A percentile compares a stretch with the other conserved stretches of the same genome.
phyloP scores from a whole-genome alignment of 2,113 vertebrate species.

The Coregonus clupeaformis region DNA sequence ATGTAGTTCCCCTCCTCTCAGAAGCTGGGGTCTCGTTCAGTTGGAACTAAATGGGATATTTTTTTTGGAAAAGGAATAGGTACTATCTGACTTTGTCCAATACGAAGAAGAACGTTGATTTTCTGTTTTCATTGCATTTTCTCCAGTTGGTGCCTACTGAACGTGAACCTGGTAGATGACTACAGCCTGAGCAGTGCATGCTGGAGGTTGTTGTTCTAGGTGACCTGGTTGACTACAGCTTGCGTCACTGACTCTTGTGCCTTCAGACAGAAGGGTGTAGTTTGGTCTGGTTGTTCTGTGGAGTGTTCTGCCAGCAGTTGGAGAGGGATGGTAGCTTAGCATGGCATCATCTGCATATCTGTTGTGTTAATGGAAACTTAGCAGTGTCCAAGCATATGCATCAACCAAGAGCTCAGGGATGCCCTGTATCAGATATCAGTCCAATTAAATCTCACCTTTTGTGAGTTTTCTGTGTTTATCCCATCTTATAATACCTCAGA shows the following conservation, averaged over 20 bases:
- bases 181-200: neutral
- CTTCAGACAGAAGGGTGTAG: constrained; percentile 13
- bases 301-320: neutral
- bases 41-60: too few species aligned
- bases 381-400: too few species aligned
- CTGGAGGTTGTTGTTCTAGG: neutral
- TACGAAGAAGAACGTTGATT: too few species aligned
- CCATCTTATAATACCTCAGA: neutral
- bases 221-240: constrained; percentile 3
- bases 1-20: neutral
- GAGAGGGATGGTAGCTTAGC: neutral
- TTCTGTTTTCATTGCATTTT: too few species aligned
- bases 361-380: too few species aligned
- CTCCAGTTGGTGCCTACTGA: too few species aligned
- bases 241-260: neutral
- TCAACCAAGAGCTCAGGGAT: too few species aligned
- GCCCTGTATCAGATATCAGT: neutral
- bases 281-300: neutral
- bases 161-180: too few species aligned
- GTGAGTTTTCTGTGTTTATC: neutral
- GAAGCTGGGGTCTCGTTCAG: too few species aligned
- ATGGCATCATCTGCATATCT: neutral
- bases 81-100: too few species aligned
- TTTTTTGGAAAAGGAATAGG: too few species aligned
- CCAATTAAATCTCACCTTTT: neutral